Evolutionary conservation across 1,140 invertebrate species (phyloP).

Genomic region (Pseudomyrmex gracilis): DNA sequence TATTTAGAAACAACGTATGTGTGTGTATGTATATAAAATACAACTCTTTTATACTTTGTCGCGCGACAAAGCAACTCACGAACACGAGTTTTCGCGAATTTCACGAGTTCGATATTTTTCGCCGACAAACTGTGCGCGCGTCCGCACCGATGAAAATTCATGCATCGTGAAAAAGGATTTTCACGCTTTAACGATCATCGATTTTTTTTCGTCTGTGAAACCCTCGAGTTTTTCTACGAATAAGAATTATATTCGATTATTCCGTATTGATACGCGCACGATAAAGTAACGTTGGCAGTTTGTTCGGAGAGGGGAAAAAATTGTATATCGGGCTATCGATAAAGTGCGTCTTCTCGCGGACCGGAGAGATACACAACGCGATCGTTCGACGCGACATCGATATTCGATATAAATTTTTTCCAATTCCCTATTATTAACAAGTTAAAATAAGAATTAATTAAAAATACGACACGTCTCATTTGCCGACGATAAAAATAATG

Average conservation of each 20-base stretch:
- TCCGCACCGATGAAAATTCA: slow-evolving; percentile 59
- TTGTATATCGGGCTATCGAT: not conserved
- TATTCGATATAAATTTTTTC: not conserved
- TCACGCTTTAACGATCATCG: slow-evolving; percentile 63
- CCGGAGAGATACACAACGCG: not conserved
- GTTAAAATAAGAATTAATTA: slow-evolving; percentile 7
- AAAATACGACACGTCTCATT: not conserved
- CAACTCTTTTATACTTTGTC: not conserved
- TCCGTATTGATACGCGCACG: not conserved
- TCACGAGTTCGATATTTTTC: slow-evolving; percentile 12
- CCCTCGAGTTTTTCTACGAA: slow-evolving; percentile 60
- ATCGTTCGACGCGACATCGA: not conserved
- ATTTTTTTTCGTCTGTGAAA: slow-evolving; percentile 47
- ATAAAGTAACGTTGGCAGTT: too few species aligned
- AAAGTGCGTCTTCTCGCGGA: not conserved
- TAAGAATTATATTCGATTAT: slow-evolving; percentile 40
- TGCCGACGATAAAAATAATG: not conserved
- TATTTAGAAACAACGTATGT: too few species aligned
- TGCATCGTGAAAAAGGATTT: slow-evolving; percentile 58
- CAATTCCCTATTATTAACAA: slow-evolving; percentile 4
- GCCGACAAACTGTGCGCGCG: slow-evolving; percentile 18
- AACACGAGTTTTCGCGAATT: slow-evolving; percentile 1
- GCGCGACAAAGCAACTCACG: not conserved
- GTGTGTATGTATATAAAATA: not conserved
- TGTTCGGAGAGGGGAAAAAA: not conserved